Percentiles rank a stretch among this genome's conserved stretches.
These are phyloP conservation scores for Pyralis farinalis DNA, from an alignment of 2,888 invertebrate genomes.

Conservation along the genomic window DNA sequence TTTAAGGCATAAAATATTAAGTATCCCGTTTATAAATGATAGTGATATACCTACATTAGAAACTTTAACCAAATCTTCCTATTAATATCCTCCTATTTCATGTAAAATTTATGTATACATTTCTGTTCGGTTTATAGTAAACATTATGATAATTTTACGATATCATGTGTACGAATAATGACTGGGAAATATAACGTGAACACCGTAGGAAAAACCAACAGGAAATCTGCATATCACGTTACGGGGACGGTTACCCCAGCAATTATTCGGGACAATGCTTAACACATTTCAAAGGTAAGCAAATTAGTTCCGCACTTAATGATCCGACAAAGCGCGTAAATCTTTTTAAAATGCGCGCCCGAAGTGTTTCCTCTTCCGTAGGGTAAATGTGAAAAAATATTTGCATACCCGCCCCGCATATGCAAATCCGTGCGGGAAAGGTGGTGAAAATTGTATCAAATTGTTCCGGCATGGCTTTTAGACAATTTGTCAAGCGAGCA, in stretches of 20 bases:
- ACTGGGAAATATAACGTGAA: too few relatives aligned
- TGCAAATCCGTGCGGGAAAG: conserved; percentile 74
- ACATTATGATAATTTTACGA: too few relatives aligned
- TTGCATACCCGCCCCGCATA: conserved; percentile 75
- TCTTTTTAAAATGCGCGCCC: conserved; percentile 76
- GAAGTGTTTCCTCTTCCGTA: conserved; percentile 70
- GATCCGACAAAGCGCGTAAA: conserved; percentile 80
- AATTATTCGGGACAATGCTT: conserved; percentile 73
- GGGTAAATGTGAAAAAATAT: conserved; percentile 74
- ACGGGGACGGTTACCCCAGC: conserved; percentile 61
- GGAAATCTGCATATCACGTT: conserved; percentile 73
- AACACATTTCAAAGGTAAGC: conserved; percentile 80
- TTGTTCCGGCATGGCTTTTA: conserved; percentile 73
- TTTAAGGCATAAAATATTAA: too few relatives aligned
- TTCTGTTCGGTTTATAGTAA: too few relatives aligned
- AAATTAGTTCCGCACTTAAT: conserved; percentile 80
- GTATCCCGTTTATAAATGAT: too few relatives aligned
- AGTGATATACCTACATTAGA: too few relatives aligned
- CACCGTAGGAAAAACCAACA: conserved; percentile 42
- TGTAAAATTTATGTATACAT: too few relatives aligned
- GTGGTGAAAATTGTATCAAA: conserved; percentile 78
- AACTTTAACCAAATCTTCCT: too few relatives aligned
- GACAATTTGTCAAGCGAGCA: conserved; percentile 76
- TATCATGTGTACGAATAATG: too few relatives aligned
- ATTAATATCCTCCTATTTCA: too few relatives aligned